Evolutionary conservation across 2,113 vertebrate genomes (phyloP).

Genomic region (Helogale parvula): DNA sequence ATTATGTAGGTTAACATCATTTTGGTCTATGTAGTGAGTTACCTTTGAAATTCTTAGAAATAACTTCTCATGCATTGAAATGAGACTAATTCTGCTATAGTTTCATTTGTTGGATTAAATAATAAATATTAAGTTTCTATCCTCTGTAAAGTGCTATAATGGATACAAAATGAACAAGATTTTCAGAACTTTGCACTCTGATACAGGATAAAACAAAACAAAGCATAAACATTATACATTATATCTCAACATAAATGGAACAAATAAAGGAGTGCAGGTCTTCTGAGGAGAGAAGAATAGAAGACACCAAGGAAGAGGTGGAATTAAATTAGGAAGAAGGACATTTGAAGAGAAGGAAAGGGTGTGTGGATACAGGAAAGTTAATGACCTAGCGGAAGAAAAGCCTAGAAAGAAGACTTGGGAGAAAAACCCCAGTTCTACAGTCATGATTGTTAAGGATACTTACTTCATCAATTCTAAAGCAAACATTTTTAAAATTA

Average conservation of each 20-base stretch:
- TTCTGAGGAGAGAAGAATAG: not conserved
- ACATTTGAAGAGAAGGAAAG: not conserved
- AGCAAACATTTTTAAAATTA: not conserved
- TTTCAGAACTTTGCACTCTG: not conserved
- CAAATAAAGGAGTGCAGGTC: not conserved
- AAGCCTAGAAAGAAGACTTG: not conserved
- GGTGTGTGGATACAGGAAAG: not conserved
- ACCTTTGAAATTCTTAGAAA: slow-evolving; percentile 41
- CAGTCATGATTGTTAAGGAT: not conserved
- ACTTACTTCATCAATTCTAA: not conserved
- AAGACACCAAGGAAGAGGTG: not conserved
- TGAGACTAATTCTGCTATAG: not conserved
- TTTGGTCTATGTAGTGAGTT: not conserved
- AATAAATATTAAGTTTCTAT: not conserved
- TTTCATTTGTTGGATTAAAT: not conserved
- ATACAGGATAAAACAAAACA: not conserved
- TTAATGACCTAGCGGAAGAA: not conserved
- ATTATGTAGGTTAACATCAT: not conserved
- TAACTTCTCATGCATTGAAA: not conserved
- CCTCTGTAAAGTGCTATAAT: not conserved
- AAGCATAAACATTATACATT: not conserved
- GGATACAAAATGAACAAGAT: not conserved
- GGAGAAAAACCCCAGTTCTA: not conserved
- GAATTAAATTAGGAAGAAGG: not conserved
- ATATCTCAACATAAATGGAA: not conserved